phyloP scores from a whole-genome alignment of 2,797 vertebrate genomes.

The Potorous gilbertii region DNA sequence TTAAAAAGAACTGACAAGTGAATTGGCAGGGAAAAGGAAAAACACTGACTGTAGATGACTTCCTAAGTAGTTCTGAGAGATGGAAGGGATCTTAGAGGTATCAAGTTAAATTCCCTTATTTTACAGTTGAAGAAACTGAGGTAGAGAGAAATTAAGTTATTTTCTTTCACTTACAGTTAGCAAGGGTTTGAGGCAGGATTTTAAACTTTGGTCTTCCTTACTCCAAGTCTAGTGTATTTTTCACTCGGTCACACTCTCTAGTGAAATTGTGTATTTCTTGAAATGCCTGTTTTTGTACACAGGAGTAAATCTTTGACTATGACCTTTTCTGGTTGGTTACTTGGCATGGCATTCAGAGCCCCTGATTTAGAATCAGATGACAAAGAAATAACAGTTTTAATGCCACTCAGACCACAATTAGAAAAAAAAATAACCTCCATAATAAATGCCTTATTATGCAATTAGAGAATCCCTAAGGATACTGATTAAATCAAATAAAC shows the following conservation, averaged over 20 bases:
- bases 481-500: slow-evolving; percentile 82
- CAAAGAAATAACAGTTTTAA: slow-evolving; percentile 42
- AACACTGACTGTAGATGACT: not conserved
- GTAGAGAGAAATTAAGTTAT: not conserved
- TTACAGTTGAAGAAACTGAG: not conserved
- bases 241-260: not conserved
- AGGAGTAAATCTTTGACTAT: slow-evolving; percentile 43
- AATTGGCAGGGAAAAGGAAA: not conserved
- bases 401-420: slow-evolving; percentile 61
- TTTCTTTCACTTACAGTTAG: not conserved
- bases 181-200: not conserved
- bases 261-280: not conserved
- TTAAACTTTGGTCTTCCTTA: not conserved
- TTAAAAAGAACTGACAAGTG: not conserved
- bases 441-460: slow-evolving; percentile 80
- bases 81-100: not conserved
- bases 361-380: slow-evolving; percentile 64
- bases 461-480: slow-evolving; percentile 78
- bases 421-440: slow-evolving; percentile 78
- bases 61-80: not conserved
- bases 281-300: not conserved
- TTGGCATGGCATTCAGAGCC: slow-evolving; percentile 63
- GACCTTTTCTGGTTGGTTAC: slow-evolving; percentile 48
- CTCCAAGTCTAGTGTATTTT: not conserved
- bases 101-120: not conserved